phyloP scores from a whole-genome alignment of 2,888 invertebrate genomes.

The Cantharis flavilabris region DNA sequence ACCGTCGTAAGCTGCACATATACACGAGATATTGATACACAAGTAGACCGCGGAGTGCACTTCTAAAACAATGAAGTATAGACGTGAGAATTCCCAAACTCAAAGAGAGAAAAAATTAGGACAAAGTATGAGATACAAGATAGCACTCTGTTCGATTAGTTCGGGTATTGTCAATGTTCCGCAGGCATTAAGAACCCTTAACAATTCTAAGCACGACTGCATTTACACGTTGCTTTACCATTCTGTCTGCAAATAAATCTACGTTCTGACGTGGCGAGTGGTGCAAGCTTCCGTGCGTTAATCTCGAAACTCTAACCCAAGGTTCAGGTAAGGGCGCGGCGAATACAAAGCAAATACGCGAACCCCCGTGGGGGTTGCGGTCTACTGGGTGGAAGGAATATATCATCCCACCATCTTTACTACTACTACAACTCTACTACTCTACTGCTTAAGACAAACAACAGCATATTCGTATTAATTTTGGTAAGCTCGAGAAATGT shows the following conservation, averaged over 20 bases:
- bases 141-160: conserved; percentile 29
- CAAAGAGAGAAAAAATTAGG: conserved; percentile 6
- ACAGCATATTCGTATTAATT: conserved; percentile 29
- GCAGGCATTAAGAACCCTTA: conserved; percentile 14
- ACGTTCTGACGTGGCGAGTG: conserved; percentile 26
- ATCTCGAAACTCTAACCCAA: conserved; percentile 19
- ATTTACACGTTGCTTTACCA: conserved; percentile 32
- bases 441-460: conserved; percentile 21
- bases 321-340: conserved; percentile 19
- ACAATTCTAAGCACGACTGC: conserved; percentile 26
- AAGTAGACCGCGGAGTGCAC: conserved; percentile 16
- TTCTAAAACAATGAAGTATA: conserved; percentile 17
- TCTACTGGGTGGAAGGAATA: conserved; percentile 24
- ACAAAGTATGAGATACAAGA: conserved; percentile 3
- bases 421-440: neutral
- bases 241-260: conserved; percentile 32
- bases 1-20: conserved; percentile 3
- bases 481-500: conserved; percentile 7
- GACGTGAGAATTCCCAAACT: conserved; percentile 12
- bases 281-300: conserved; percentile 27
- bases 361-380: conserved; percentile 21
- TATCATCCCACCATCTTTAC: conserved; percentile 26
- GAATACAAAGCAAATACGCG: conserved; percentile 27
- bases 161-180: conserved; percentile 22
- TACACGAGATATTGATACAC: conserved; percentile 8